Percentiles rank a stretch among this genome's conserved stretches.
Evolutionary conservation across 2,888 invertebrate genomes (phyloP).

Genomic region (Catocala sponsa): DNA sequence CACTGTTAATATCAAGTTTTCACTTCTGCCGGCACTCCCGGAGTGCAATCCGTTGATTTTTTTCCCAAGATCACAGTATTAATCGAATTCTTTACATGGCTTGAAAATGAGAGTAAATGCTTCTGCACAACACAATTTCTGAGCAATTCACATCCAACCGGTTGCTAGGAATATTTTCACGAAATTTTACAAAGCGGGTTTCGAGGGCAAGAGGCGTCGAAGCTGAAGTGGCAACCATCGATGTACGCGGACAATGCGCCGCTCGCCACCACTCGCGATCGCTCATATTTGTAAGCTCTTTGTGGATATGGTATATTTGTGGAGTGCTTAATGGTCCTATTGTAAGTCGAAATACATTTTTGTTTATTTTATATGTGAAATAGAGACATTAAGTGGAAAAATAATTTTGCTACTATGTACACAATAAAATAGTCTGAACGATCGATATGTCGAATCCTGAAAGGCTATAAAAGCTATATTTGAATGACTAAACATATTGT

Average conservation of each 20-base stretch:
- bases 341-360: background rate
- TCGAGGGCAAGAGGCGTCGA: slow-evolving; percentile 60
- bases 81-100: too few species aligned
- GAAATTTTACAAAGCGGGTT: slow-evolving; percentile 55
- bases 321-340: slow-evolving; percentile 8
- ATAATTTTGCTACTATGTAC: too few species aligned
- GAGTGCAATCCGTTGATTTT: too few species aligned
- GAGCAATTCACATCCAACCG: slow-evolving; percentile 6
- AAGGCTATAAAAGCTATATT: too few species aligned
- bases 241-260: slow-evolving; percentile 51
- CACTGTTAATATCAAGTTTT: too few species aligned
- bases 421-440: too few species aligned
- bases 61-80: too few species aligned
- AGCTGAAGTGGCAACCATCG: slow-evolving; percentile 52
- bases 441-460: too few species aligned
- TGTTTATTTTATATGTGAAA: background rate
- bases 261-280: slow-evolving; percentile 40
- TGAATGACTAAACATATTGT: too few species aligned
- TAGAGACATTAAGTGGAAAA: background rate
- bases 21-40: too few species aligned
- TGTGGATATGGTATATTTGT: slow-evolving; percentile 14
- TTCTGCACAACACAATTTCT: background rate
- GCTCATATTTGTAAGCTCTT: slow-evolving; percentile 50
- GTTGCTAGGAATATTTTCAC: slow-evolving; percentile 14
- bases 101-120: too few species aligned